Percentiles rank a stretch among this genome's conserved stretches.
phyloP scores from a whole-genome alignment of 2,113 vertebrate genomes.

The Nycticorax nycticorax region DNA sequence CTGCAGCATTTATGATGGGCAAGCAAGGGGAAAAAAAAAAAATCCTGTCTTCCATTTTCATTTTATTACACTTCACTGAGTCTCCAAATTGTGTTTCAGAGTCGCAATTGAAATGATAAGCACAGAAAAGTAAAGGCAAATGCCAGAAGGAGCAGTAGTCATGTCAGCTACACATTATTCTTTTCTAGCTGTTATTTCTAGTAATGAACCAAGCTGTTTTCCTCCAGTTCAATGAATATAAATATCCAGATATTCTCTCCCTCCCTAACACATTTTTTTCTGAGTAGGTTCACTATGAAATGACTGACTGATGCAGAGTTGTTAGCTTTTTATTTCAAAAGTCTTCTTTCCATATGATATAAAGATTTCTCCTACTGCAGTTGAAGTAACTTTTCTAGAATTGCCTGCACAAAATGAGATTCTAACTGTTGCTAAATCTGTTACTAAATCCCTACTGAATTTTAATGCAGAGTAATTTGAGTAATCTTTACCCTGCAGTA shows the following conservation, averaged over 20 bases:
- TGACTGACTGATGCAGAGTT: not conserved
- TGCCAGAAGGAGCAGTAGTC: not conserved
- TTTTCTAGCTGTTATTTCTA: slow-evolving; percentile 38
- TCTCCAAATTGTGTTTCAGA: slow-evolving; percentile 42
- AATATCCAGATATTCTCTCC: not conserved
- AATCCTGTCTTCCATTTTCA: slow-evolving; percentile 26
- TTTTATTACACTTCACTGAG: slow-evolving; percentile 42
- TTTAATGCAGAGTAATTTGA: not conserved
- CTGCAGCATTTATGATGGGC: not conserved
- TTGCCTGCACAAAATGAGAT: not conserved
- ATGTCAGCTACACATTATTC: slow-evolving; percentile 21
- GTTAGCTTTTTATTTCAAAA: not conserved
- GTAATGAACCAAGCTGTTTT: slow-evolving; percentile 7
- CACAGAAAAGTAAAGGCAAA: slow-evolving; percentile 29
- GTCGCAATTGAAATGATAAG: slow-evolving; percentile 30
- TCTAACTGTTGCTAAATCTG: not conserved
- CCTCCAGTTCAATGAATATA: slow-evolving; percentile 14
- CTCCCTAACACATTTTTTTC: not conserved
- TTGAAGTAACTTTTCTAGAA: not conserved
- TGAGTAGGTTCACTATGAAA: not conserved
- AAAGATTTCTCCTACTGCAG: not conserved
- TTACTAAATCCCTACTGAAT: not conserved
- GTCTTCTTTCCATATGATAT: not conserved
- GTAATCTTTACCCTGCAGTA: not conserved
- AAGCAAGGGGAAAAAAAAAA: not conserved